Evolutionary conservation across 2,888 invertebrate species (phyloP).

Genomic region (Polymixis flavicincta): DNA sequence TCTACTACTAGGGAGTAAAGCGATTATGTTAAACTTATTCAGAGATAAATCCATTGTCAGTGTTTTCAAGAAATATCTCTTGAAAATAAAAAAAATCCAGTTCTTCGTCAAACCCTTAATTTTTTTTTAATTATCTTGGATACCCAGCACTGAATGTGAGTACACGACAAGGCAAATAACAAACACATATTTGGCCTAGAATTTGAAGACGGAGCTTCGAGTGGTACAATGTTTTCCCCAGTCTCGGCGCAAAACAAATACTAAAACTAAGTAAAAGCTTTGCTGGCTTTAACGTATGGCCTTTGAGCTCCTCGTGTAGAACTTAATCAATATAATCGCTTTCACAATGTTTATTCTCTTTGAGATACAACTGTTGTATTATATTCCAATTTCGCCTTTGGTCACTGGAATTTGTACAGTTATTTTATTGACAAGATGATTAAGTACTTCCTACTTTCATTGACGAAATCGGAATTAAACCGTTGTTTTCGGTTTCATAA

Average conservation of each 20-base stretch:
- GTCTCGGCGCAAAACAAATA: slow-evolving; percentile 61
- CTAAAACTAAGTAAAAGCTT: slow-evolving; percentile 64
- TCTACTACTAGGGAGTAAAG: not conserved
- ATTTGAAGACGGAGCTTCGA: slow-evolving; percentile 54
- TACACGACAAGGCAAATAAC: slow-evolving; percentile 55
- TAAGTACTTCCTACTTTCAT: slow-evolving; percentile 1
- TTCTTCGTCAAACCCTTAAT: not conserved
- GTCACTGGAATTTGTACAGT: slow-evolving; percentile 12
- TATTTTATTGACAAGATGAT: slow-evolving; percentile 29
- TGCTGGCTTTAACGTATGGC: slow-evolving; percentile 52
- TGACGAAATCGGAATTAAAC: not conserved
- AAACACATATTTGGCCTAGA: slow-evolving; percentile 62
- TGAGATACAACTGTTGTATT: slow-evolving; percentile 40
- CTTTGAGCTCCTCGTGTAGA: slow-evolving; percentile 42
- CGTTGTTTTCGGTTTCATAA: slow-evolving; percentile 6
- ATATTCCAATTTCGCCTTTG: slow-evolving; percentile 42
- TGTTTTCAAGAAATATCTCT: not conserved
- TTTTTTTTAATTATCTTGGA: slow-evolving; percentile 38
- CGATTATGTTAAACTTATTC: not conserved
- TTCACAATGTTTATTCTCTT: slow-evolving; percentile 57
- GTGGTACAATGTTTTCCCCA: slow-evolving; percentile 56
- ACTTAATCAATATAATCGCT: slow-evolving; percentile 61
- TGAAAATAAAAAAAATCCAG: slow-evolving; percentile 4
- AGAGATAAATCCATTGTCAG: not conserved
- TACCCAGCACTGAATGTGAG: slow-evolving; percentile 36